These are phyloP conservation scores for Psittacula echo DNA, from an alignment of 2,797 vertebrate species.

Conservation along the genomic window DNA sequence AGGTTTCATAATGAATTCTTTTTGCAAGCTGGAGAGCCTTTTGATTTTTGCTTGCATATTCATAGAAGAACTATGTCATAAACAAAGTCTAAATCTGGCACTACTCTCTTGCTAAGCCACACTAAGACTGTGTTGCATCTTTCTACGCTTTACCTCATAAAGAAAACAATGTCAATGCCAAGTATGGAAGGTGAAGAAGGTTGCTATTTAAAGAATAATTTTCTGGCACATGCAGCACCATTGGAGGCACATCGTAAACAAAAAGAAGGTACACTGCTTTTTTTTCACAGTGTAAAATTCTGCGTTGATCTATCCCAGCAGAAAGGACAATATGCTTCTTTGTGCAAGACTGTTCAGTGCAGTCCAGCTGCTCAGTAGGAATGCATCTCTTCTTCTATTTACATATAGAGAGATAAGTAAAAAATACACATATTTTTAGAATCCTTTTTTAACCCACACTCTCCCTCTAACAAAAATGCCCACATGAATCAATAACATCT, in stretches of 20 bases:
- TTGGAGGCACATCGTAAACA: neutral
- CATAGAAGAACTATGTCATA: conserved; percentile 64
- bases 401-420: neutral
- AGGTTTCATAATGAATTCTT: conserved; percentile 67
- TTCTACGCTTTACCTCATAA: conserved; percentile 49
- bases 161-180: conserved; percentile 63
- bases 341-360: neutral
- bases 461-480: neutral
- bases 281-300: neutral
- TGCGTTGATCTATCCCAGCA: neutral
- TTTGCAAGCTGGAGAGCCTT: conserved; percentile 51
- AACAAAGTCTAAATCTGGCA: conserved; percentile 70
- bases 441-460: neutral
- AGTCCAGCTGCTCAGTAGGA: neutral
- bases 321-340: neutral
- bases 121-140: conserved; percentile 38
- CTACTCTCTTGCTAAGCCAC: conserved; percentile 16
- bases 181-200: conserved; percentile 45
- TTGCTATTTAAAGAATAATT: conserved; percentile 53
- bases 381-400: neutral
- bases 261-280: neutral
- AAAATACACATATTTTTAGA: neutral
- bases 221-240: conserved; percentile 17
- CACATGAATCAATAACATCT: neutral
- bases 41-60: conserved; percentile 72